Evolutionary conservation across 2,888 invertebrate genomes (phyloP), one percentile per base, ranked within the genome.

Genomic region (Neocrepidodera transversa): DNA sequence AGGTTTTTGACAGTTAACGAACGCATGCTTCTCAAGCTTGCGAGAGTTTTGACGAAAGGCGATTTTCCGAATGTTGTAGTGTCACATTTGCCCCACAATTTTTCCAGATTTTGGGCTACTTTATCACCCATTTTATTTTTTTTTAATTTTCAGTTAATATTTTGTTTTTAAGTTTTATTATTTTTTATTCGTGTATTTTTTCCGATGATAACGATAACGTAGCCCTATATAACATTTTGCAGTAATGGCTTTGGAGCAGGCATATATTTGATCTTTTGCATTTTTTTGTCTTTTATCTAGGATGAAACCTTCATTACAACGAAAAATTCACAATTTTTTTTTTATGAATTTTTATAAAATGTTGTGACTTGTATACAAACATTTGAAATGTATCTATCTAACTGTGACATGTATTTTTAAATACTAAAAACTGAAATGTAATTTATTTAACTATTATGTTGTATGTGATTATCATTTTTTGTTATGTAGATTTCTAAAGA

Each of bases 251-350:
- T 72, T 72, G 71, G 71, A 69, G 68, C 71, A 74, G 72, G 68
- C 63, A 63, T 57, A 64, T 67, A 68, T 75, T 74, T 74, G 71
- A 75, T 73, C 67, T 71, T 64, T 70, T 75, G 71, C 71, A 70
- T 72, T 75, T 73, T 74, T 75, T 74, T 75, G 72, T 74, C 71
- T 74, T 74, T 75, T 74, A 74, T 74, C 69, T 75, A 75, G 73
- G 74, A 70, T 71, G 72, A 72, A 72, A 67, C 70, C 74, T 65
- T 55, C 74, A 69, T 68, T 62, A 64, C 70, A 62, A 57, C 70
- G 71, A 70, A 69, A 67, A 63, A 50, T 48, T 61, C 58, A 62
- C 48, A 57, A 48, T 57, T 60, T 58, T 62, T 60, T 58, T 11
- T 58, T 20, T 48, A 36, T 50, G 11, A 61, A 62, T 62, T 59